Evolutionary conservation across 2,113 vertebrate genomes (phyloP), one percentile per base, ranked within the genome.

Genomic region (Amphilophus citrinellus): DNA sequence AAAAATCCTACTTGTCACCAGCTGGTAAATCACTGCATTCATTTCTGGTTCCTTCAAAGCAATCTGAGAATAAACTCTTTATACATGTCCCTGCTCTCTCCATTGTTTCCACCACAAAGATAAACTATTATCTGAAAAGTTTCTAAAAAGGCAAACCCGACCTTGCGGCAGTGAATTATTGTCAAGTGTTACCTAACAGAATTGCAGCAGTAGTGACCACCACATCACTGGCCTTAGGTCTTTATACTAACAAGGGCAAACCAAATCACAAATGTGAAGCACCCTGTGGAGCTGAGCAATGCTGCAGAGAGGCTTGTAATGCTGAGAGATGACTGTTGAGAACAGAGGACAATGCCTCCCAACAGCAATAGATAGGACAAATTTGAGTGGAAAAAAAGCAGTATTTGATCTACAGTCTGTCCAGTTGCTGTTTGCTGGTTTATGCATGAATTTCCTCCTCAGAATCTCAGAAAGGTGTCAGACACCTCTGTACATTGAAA

Each of bases 241-340:
- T 80, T 42, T 50, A 62, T 76, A 85, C 68, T 68, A 79, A 88
- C 44, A 71, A 80, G 77, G 71, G 78, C 79, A 79, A 79, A 87
- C 61, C 22, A 61, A 77, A 68, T 27, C 73, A 81, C 39, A 58
- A 37, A 84, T 81, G 88, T 88, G 66, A 82, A 84, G 86, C 82
- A 79, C 84, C 88, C 77, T 80, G 73, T 47, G 76, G 78, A 85
- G 77, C 73, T 73, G 24, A 79, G 75, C 62, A 66, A 56, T 50
- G 50, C 83, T 71, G 77, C 73, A 87, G 75, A 79, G 62, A 63
- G 76, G 75, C 42, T 59, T 56, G 75, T 32, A 62, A 80, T 58
- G 60, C 80, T 32, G 56, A 86, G 59, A 60, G 30, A 60, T 8
- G 3, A 61, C 84, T 66, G 73, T 14, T 42, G 42, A 68, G 80